These are phyloP conservation scores for Crenichthys baileyi DNA, from an alignment of 2,797 vertebrate genomes.

Conservation along the genomic window DNA sequence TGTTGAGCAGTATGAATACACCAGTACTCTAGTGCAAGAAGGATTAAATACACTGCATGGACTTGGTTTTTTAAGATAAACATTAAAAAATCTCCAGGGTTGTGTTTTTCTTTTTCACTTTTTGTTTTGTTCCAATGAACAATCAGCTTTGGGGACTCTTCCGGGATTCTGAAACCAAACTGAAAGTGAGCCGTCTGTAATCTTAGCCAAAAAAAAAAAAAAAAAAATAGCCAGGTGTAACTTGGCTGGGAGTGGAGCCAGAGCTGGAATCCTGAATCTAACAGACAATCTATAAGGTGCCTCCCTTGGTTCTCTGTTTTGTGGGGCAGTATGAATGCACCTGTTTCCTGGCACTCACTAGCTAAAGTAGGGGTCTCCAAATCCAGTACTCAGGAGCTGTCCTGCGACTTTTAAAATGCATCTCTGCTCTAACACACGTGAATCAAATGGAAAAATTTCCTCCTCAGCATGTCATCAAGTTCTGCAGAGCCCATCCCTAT, in stretches of 20 bases:
- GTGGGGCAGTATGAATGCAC: background rate
- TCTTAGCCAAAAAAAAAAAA: background rate
- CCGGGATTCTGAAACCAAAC: background rate
- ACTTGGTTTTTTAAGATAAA: background rate
- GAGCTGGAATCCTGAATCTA: background rate
- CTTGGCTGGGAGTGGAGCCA: background rate
- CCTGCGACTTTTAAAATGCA: background rate
- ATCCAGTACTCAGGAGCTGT: no score
- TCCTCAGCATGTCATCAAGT: background rate
- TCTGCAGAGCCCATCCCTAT: background rate
- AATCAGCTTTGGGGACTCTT: background rate
- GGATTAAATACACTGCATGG: background rate
- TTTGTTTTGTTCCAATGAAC: background rate
- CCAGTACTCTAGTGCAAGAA: background rate
- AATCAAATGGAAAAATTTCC: background rate
- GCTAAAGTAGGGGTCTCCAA: background rate
- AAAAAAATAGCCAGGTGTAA: no score
- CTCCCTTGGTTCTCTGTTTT: background rate
- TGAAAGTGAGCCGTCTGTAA: background rate
- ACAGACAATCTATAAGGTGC: background rate
- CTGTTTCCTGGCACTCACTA: background rate
- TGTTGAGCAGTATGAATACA: no score
- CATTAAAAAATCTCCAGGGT: background rate
- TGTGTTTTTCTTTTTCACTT: background rate
- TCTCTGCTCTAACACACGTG: background rate